Percentiles rank a stretch among this genome's conserved stretches.
These are phyloP conservation scores for Anisognathus igniventris DNA, from an alignment of 2,797 vertebrate species.

Conservation along the genomic window DNA sequence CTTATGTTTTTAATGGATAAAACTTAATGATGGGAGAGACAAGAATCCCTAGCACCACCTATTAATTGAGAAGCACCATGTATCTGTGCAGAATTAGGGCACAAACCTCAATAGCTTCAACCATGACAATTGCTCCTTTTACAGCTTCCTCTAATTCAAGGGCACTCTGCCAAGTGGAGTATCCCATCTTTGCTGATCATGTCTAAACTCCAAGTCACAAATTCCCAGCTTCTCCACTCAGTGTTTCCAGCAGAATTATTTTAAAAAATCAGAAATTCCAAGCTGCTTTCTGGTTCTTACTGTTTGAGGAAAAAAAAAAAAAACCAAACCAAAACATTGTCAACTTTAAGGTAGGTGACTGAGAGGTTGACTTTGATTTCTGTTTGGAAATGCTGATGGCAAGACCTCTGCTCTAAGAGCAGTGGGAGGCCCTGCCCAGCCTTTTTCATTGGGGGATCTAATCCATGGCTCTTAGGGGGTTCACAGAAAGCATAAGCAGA, in stretches of 20 bases:
- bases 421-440: background rate
- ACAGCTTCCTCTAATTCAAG: background rate
- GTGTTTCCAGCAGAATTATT: background rate
- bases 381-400: background rate
- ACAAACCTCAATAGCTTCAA: background rate
- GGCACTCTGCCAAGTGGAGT: background rate
- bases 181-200: background rate
- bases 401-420: background rate
- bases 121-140: background rate
- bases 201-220: background rate
- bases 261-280: background rate
- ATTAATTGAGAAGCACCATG: background rate
- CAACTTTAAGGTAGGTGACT: background rate
- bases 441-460: background rate
- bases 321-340: background rate
- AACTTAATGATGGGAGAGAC: background rate
- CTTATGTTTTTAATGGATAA: background rate
- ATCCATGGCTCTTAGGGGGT: background rate
- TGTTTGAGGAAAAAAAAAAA: background rate
- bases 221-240: background rate
- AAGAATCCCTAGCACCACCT: background rate
- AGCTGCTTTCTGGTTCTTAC: background rate
- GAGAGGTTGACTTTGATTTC: background rate
- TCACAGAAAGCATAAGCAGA: constrained; percentile 18
- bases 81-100: background rate